Conservation (phyloP, 2,797 vertebrate species). For the Scomberomorus guttatus region DNA sequence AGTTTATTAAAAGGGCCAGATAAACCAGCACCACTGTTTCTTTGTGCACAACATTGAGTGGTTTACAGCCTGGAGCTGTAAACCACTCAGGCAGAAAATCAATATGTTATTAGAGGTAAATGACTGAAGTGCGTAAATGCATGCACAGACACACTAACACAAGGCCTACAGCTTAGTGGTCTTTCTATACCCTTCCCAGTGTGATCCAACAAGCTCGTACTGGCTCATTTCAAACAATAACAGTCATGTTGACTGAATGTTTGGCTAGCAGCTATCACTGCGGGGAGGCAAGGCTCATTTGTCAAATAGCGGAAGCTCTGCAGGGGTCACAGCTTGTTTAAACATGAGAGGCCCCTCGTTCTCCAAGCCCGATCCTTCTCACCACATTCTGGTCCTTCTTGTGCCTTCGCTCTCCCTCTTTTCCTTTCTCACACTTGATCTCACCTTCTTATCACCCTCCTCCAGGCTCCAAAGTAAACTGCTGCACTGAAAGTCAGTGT, state of each 20-base stretch:
- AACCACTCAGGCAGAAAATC: conserved; percentile 26
- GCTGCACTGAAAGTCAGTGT: conserved; percentile 5
- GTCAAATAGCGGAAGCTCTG: conserved; percentile 58
- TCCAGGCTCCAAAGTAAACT: conserved; percentile 31
- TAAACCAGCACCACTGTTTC: neutral
- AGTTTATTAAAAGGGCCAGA: conserved; percentile 30
- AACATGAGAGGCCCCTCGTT: conserved; percentile 41
- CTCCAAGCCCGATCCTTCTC: conserved; percentile 25
- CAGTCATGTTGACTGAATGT: conserved; percentile 30
- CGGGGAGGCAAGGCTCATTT: conserved; percentile 50
- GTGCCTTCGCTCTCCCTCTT: neutral
- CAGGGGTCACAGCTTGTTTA: conserved; percentile 64
- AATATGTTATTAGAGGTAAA: conserved; percentile 45
- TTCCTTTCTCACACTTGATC: neutral
- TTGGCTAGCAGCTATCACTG: conserved; percentile 41
- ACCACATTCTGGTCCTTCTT: conserved; percentile 22
- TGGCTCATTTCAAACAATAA: conserved; percentile 48
- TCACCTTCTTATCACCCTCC: conserved; percentile 38
- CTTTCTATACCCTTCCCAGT: conserved; percentile 5
- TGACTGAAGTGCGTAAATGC: conserved; percentile 29
- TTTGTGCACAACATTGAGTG: neutral
- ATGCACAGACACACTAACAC: neutral
- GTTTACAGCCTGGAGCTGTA: conserved; percentile 11
- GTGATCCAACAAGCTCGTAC: conserved; percentile 8
- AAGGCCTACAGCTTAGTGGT: conserved; percentile 11